These are phyloP conservation scores for Corythoichthys haematopterus DNA, from an alignment of 2,113 vertebrate species.

Conservation along the genomic window DNA sequence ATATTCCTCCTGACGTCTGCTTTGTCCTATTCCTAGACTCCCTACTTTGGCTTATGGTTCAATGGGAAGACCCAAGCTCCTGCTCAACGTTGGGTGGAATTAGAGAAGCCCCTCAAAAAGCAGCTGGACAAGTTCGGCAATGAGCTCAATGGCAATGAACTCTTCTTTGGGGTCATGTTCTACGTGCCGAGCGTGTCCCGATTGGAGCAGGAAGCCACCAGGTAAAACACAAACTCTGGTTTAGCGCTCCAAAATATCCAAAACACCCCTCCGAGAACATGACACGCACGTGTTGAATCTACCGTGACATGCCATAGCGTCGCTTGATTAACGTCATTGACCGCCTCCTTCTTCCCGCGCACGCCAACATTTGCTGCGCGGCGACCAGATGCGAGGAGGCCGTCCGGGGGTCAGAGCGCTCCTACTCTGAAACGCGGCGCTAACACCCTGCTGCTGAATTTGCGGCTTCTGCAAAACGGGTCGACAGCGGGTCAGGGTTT, in stretches of 20 bases:
- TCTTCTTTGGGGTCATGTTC: slow-evolving; percentile 98
- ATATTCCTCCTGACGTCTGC: slow-evolving; percentile 9
- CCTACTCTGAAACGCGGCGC: slow-evolving; percentile 15
- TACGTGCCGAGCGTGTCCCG: slow-evolving; percentile 89
- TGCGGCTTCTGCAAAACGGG: slow-evolving; percentile 53
- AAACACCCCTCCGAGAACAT: neutral
- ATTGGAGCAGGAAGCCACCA: slow-evolving; percentile 90
- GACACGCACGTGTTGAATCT: neutral
- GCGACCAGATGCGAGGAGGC: slow-evolving; percentile 1
- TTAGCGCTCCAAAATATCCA: neutral
- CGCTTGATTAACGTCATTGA: neutral
- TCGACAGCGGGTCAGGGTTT: slow-evolving; percentile 51
- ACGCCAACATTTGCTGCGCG: neutral
- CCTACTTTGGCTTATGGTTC: slow-evolving; percentile 95
- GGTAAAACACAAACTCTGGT: slow-evolving; percentile 63
- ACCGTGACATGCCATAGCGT: neutral
- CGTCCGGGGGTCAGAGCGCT: slow-evolving; percentile 48
- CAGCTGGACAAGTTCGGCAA: slow-evolving; percentile 97
- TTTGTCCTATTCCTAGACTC: slow-evolving; percentile 73
- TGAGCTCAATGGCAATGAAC: slow-evolving; percentile 75
- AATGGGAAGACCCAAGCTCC: slow-evolving; percentile 88
- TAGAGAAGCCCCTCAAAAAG: slow-evolving; percentile 97
- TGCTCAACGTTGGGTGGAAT: slow-evolving; percentile 91
- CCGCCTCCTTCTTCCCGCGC: neutral
- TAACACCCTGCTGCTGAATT: slow-evolving; percentile 58